These are phyloP conservation scores for Luperina testacea DNA, from an alignment of 2,888 invertebrate species.

Conservation along the genomic window DNA sequence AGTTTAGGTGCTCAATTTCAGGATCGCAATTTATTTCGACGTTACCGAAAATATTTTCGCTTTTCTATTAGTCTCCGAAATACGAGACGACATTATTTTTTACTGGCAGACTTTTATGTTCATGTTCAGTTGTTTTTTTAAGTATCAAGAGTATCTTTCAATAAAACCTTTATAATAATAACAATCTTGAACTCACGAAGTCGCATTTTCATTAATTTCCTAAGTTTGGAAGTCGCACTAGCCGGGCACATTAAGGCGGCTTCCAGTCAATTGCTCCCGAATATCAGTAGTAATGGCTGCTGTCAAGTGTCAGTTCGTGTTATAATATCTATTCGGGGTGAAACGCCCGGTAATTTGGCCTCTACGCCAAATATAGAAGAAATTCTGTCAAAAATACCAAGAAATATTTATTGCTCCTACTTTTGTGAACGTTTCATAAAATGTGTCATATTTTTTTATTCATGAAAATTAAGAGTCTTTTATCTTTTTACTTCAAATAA, in stretches of 20 bases:
- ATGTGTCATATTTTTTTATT: conserved; percentile 2
- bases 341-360: conserved; percentile 37
- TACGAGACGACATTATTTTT: conserved; percentile 35
- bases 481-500: background rate
- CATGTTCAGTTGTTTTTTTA: conserved; percentile 5
- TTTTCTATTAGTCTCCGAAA: conserved; percentile 20
- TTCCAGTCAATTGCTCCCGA: conserved; percentile 76
- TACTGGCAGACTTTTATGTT: conserved; percentile 30
- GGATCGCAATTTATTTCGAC: conserved; percentile 30
- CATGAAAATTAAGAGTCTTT: background rate
- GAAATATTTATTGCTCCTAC: background rate
- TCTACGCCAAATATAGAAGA: conserved; percentile 32
- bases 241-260: conserved; percentile 60
- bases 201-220: conserved; percentile 48
- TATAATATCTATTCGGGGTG: conserved; percentile 57
- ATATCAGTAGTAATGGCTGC: conserved; percentile 73
- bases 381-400: conserved; percentile 15
- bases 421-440: conserved; percentile 18
- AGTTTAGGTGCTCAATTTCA: conserved; percentile 12
- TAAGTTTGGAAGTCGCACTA: conserved; percentile 52
- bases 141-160: conserved; percentile 14
- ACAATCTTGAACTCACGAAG: conserved; percentile 44
- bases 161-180: conserved; percentile 45
- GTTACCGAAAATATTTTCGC: conserved; percentile 28
- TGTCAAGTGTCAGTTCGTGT: conserved; percentile 73